These are phyloP conservation scores for Xestia rhomboidea DNA, from an alignment of 2,888 invertebrate species.

Conservation along the genomic window DNA sequence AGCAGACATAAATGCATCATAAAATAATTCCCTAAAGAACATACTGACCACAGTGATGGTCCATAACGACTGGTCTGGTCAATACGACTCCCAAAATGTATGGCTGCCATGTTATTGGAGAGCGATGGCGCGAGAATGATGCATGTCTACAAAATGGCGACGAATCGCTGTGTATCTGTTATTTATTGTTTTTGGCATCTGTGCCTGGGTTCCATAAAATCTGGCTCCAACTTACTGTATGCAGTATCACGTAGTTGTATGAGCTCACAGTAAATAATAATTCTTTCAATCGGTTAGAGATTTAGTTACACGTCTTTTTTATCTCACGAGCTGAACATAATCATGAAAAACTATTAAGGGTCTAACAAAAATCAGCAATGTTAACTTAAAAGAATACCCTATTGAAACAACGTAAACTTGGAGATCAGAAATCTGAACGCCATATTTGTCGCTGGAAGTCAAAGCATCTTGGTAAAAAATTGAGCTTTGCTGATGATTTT, in stretches of 20 bases:
- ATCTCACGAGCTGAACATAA: too few relatives aligned
- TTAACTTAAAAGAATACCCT: fast-evolving
- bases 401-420: not conserved
- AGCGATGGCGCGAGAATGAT: constrained; percentile 45
- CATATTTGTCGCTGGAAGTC: not conserved
- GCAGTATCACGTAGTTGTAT: not conserved
- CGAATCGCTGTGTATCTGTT: constrained; percentile 35
- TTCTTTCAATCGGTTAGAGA: too few relatives aligned
- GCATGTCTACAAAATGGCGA: constrained; percentile 31
- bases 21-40: not conserved
- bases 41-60: not conserved
- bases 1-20: not conserved
- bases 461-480: not conserved
- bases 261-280: not conserved
- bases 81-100: constrained; percentile 2
- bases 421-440: not conserved
- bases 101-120: constrained; percentile 24
- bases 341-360: too few relatives aligned
- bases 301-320: not conserved
- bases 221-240: not conserved
- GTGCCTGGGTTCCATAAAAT: constrained; percentile 6
- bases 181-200: constrained; percentile 45
- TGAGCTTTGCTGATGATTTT: not conserved
- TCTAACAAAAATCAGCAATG: not conserved
- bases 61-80: not conserved